phyloP scores from a whole-genome alignment of 2,888 invertebrate species.

The Caenorhabditis drosophilae region DNA sequence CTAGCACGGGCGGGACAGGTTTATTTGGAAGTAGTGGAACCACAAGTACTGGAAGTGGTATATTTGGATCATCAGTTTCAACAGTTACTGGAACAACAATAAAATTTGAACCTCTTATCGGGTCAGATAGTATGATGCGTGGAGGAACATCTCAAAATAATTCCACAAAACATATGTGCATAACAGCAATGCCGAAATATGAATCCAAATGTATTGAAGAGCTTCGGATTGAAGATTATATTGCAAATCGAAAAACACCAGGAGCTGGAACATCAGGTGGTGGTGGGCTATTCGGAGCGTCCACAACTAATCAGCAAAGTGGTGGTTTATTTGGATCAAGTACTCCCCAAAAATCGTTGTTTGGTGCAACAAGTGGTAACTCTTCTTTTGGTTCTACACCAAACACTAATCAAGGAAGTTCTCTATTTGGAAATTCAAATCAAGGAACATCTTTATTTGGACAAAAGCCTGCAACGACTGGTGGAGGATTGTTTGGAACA shows the following conservation, averaged over 20 bases:
- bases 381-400: slow-evolving; percentile 25
- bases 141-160: slow-evolving; percentile 82
- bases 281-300: slow-evolving; percentile 44
- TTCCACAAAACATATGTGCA: slow-evolving; percentile 91
- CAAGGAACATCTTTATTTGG: slow-evolving; percentile 46
- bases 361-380: slow-evolving; percentile 13
- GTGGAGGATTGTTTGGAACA: slow-evolving; percentile 5
- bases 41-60: slow-evolving; percentile 7
- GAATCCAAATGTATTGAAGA: slow-evolving; percentile 93
- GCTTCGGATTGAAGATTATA: slow-evolving; percentile 89
- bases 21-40: slow-evolving; percentile 12
- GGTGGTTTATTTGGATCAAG: slow-evolving; percentile 67
- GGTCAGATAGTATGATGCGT: slow-evolving; percentile 90
- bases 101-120: slow-evolving; percentile 81
- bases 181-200: slow-evolving; percentile 98
- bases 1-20: slow-evolving; percentile 9
- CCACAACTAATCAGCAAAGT: slow-evolving; percentile 20
- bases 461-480: slow-evolving; percentile 22
- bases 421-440: slow-evolving; percentile 39
- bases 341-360: slow-evolving; percentile 39
- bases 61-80: slow-evolving; percentile 22
- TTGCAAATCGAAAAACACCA: slow-evolving; percentile 83
- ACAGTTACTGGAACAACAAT: slow-evolving; percentile 77
- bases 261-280: slow-evolving; percentile 39
- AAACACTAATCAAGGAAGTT: slow-evolving; percentile 11